Evolutionary conservation across 2,888 invertebrate species (phyloP), one percentile per base, ranked within the genome.

Genomic region (Perdita meconis): DNA sequence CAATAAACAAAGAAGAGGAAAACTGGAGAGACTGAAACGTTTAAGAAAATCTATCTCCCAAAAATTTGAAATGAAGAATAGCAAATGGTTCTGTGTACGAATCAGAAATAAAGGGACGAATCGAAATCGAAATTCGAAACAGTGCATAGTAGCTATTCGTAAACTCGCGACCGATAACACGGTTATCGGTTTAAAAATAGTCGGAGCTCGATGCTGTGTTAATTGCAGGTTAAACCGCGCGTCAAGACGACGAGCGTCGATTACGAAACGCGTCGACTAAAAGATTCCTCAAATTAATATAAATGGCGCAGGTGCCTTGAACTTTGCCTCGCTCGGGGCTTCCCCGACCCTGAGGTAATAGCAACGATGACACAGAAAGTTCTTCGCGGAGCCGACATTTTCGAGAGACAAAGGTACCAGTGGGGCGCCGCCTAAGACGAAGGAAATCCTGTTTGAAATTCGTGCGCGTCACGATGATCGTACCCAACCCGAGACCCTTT

Each of bases 121-220:
- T n/a, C 0, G 30, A 26, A 26, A 30, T 30, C 22, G 38, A 40
- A 61, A 63, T 74, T 47, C 59, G 44, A 66, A 74, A 74, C 65
- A 59, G 63, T 55, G 68, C 44, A 22, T 13, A n/a, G 72, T 51
- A 70, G 50, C 34, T 24, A 63, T 19, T 38, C 36, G 63, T 40
- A 66, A 60, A 66, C 42, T 50, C 34, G 44, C 53, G 51, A 12
- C 56, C 53, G 82, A 79, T 81, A 81, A 82, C 44, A 51, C 60
- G 60, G 63, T 81, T 81, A 81, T 81, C 75, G 36, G 65, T 70
- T 70, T 68, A 70, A 82, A 82, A 82, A 81, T 82, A 79, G 60
- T 40, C 30, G n/a, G n/a, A 10, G 61, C 22, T 60, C 47, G 16
- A 12, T 12, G 44, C n/a, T 56, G 55, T 36, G 75, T 65, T 78